Percentiles rank a stretch among this genome's conserved stretches.
Evolutionary conservation across 1,140 invertebrate species (phyloP).

Genomic region (Drosophila navojoa): DNA sequence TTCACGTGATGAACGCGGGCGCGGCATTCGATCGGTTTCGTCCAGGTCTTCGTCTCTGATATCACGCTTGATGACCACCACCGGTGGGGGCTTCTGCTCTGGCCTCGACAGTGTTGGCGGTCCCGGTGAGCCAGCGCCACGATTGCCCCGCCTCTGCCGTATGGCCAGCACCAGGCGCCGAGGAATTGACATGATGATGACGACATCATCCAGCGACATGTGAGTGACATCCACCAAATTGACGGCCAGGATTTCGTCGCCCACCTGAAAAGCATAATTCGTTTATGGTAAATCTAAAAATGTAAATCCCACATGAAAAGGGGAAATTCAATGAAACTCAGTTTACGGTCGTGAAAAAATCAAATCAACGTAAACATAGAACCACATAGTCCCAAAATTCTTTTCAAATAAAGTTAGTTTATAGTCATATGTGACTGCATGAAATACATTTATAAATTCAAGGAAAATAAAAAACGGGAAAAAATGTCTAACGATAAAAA

Average conservation of each 20-base stretch:
- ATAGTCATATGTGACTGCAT: not conserved
- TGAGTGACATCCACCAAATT: constrained; percentile 98
- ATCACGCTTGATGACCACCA: constrained; percentile 96
- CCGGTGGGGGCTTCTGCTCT: constrained; percentile 94
- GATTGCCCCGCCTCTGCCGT: constrained; percentile 89
- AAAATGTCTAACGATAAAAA: constrained; percentile 12
- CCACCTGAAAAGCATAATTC: constrained; percentile 87
- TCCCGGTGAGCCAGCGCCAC: constrained; percentile 87
- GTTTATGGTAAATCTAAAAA: not conserved
- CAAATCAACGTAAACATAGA: not conserved
- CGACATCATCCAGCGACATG: constrained; percentile 99
- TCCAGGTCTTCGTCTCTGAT: constrained; percentile 92
- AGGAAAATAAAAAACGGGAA: not conserved
- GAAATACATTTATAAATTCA: not conserved
- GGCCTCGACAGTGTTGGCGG: constrained; percentile 86
- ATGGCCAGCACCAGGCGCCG: constrained; percentile 96
- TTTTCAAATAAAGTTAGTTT: not conserved
- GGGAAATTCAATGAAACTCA: no score
- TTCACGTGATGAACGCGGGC: constrained; percentile 84
- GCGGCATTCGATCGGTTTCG: constrained; percentile 84
- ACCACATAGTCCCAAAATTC: no score
- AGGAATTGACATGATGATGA: constrained; percentile 99
- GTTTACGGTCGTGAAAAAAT: no score
- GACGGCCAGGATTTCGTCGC: constrained; percentile 99
- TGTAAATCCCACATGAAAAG: no score